Percentiles rank a stretch among this genome's conserved stretches.
phyloP scores from a whole-genome alignment of 2,888 invertebrate genomes.

The Eremobia ochroleuca region DNA sequence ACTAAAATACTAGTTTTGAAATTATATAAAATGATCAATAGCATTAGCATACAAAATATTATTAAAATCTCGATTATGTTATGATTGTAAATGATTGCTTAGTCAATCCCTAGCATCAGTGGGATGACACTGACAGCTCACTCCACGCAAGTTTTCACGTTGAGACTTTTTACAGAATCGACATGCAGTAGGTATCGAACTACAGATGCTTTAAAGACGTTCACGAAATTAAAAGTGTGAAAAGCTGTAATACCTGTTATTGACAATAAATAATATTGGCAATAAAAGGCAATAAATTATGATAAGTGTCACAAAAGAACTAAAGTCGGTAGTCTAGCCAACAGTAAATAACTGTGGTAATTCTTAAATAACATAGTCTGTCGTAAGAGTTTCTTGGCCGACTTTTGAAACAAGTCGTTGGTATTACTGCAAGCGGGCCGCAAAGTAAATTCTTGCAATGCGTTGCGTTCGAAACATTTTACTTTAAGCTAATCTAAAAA shows the following conservation, averaged over 20 bases:
- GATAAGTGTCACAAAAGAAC: slow-evolving; percentile 36
- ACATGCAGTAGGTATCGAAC: no score
- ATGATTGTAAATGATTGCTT: no score
- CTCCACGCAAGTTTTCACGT: no score
- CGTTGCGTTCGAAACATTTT: slow-evolving; percentile 22
- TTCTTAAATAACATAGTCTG: slow-evolving; percentile 62
- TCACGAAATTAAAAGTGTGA: slow-evolving; percentile 26
- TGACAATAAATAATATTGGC: slow-evolving; percentile 13
- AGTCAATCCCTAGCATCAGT: no score
- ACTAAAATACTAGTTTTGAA: no score
- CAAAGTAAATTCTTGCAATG: slow-evolving; percentile 44
- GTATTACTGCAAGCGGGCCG: slow-evolving; percentile 42
- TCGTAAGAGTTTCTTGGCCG: slow-evolving; percentile 66
- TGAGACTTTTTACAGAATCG: no score
- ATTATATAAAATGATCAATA: no score
- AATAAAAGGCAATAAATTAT: slow-evolving; percentile 42
- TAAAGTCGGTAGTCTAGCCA: slow-evolving; percentile 36
- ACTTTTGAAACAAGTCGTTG: slow-evolving; percentile 64
- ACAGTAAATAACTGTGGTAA: slow-evolving; percentile 46
- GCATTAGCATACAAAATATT: no score
- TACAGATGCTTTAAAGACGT: background rate
- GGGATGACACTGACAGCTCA: no score
- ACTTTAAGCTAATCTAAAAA: slow-evolving; percentile 9
- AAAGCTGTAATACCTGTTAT: background rate
- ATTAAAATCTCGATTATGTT: no score